Conservation (phyloP, 2,888 invertebrate genomes). For the Seira musarum region DNA sequence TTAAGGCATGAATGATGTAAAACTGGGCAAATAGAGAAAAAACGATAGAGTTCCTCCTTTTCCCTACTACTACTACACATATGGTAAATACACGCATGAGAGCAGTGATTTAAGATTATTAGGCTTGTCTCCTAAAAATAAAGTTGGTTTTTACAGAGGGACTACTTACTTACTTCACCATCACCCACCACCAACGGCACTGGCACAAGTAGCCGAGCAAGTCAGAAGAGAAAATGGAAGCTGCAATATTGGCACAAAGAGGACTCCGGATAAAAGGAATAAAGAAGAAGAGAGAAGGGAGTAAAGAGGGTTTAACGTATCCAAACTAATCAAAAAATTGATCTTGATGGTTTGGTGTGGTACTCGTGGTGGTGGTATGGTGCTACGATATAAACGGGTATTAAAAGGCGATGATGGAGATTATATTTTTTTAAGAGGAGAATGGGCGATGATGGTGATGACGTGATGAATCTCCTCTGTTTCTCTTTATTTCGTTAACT, state of each 20-base stretch:
- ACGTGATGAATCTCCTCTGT: constrained; percentile 4
- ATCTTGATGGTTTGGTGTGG: constrained; percentile 54
- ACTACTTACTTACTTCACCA: too few species aligned
- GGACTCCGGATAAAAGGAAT: constrained; percentile 15
- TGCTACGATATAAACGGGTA: constrained; percentile 26
- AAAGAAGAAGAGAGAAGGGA: constrained; percentile 22
- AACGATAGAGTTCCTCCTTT: constrained; percentile 8
- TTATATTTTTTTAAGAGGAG: constrained; percentile 34
- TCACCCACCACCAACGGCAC: too few species aligned
- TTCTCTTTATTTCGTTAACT: background rate
- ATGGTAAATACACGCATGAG: constrained; percentile 34
- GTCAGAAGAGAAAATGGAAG: too few species aligned
- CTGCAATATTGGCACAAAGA: too few species aligned
- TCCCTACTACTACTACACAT: background rate
- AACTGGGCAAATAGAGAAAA: constrained; percentile 19
- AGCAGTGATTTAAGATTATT: constrained; percentile 58
- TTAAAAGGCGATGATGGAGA: constrained; percentile 57
- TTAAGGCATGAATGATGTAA: constrained; percentile 36
- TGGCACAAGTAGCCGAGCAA: too few species aligned
- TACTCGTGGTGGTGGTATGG: constrained; percentile 38
- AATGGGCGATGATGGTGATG: background rate
- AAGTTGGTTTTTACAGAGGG: too few species aligned
- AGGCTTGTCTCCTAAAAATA: constrained; percentile 38
- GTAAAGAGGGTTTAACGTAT: constrained; percentile 51
- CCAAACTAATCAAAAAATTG: constrained; percentile 63